These are phyloP conservation scores for Catalaphyllia jardinei DNA, from an alignment of 64 coral and sea anemone species.

Conservation along the genomic window DNA sequence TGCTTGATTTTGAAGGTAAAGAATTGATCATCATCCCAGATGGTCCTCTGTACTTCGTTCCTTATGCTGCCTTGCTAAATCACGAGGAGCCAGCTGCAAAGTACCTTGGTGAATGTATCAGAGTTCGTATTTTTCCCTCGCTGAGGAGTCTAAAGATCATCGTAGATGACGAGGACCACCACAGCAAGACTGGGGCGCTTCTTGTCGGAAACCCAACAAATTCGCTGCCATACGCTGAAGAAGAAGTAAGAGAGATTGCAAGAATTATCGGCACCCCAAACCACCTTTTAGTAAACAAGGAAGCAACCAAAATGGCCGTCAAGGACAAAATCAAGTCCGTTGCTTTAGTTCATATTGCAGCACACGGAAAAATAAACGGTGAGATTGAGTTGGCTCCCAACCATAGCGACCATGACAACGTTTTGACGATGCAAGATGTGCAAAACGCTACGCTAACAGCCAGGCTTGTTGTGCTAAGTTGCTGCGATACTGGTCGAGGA, in stretches of 20 bases:
- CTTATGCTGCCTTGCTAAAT: conserved; percentile 10
- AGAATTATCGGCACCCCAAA: not conserved
- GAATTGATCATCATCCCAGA: conserved; percentile 8
- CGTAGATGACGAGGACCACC: not conserved
- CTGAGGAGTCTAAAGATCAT: not conserved
- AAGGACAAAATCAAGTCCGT: not conserved
- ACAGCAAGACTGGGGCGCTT: not conserved
- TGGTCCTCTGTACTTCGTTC: not conserved
- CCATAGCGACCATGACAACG: not conserved
- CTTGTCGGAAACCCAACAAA: not conserved
- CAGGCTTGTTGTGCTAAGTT: conserved; percentile 6
- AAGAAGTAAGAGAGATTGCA: not conserved
- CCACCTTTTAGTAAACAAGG: not conserved
- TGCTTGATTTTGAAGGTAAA: not conserved
- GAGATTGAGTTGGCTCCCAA: not conserved
- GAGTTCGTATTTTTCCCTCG: not conserved
- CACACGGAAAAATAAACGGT: not conserved
- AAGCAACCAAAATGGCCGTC: not conserved
- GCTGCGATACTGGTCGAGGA: not conserved
- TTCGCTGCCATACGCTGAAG: not conserved
- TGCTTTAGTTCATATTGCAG: no score
- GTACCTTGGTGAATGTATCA: not conserved
- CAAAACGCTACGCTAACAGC: not conserved
- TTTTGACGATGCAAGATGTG: not conserved
- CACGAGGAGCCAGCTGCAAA: not conserved